These are phyloP conservation scores for Hormiphora californensis DNA, from an alignment of 37 sponge, comb jelly and placozoan species.

Conservation along the genomic window DNA sequence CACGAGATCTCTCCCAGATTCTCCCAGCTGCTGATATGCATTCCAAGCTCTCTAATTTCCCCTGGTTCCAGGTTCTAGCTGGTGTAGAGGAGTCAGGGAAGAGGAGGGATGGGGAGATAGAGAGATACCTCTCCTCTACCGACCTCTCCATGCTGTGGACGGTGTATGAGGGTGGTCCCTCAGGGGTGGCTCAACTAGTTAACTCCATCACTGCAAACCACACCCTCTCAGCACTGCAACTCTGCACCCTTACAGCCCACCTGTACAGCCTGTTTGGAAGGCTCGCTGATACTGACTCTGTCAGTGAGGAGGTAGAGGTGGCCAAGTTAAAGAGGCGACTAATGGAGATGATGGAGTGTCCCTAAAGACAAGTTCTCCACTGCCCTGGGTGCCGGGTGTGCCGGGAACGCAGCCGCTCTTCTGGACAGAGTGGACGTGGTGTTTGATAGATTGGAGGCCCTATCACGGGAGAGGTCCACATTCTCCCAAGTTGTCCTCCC, in stretches of 20 bases:
- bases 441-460: neutral
- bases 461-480: neutral
- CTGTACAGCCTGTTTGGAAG: conserved; percentile 32
- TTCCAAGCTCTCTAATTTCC: conserved; percentile 22
- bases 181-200: conserved; percentile 2
- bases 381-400: too few species aligned
- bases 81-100: neutral
- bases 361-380: too few species aligned
- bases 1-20: conserved; percentile 11
- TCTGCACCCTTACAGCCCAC: neutral
- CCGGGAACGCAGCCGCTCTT: too few species aligned
- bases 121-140: neutral
- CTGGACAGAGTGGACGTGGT: neutral
- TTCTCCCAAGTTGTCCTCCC: neutral
- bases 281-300: neutral
- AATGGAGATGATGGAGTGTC: too few species aligned
- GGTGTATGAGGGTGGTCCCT: neutral
- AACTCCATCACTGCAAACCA: neutral
- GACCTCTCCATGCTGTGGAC: conserved; percentile 26
- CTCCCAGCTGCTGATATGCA: conserved; percentile 15
- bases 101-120: neutral
- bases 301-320: conserved; percentile 16
- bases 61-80: conserved; percentile 32
- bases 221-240: neutral
- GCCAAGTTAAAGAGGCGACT: conserved; percentile 13